Percentiles rank a stretch among this genome's conserved stretches.
Evolutionary conservation across 2,888 invertebrate genomes (phyloP).

Genomic region (Hartigia nigra): DNA sequence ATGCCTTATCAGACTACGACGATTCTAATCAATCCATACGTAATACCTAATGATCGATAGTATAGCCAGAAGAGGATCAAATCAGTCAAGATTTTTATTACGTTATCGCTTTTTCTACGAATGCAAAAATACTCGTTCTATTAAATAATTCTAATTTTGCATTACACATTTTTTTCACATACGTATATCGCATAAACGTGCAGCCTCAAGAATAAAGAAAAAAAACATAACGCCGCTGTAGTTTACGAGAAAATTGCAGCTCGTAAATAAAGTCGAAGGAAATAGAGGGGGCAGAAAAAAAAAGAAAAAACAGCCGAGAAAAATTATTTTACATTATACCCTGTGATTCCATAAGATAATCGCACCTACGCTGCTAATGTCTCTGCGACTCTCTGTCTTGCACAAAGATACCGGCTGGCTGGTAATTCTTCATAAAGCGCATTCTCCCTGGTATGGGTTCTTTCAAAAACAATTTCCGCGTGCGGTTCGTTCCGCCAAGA

Average conservation of each 20-base stretch:
- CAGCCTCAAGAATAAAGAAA: background rate
- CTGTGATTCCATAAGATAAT: slow-evolving; percentile 16
- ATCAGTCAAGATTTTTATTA: background rate
- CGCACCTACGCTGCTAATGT: background rate
- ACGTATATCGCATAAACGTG: background rate
- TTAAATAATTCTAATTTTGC: background rate
- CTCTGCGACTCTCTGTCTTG: slow-evolving; percentile 2
- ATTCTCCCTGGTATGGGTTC: background rate
- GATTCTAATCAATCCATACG: too few species aligned
- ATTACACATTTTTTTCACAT: background rate
- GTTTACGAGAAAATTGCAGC: background rate
- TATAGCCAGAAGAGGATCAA: background rate
- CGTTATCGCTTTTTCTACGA: background rate
- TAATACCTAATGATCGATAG: too few species aligned
- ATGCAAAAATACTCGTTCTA: background rate
- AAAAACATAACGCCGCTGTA: background rate
- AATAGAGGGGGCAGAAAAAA: background rate
- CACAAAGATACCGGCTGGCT: background rate
- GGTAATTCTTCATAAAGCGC: background rate
- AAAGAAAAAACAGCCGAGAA: background rate
- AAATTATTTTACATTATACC: background rate
- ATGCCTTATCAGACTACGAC: too few species aligned
- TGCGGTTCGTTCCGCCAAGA: background rate
- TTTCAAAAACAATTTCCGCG: background rate
- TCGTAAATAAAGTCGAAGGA: background rate